These are phyloP conservation scores for Zalophus californianus DNA, from an alignment of 2,797 vertebrate genomes.

Conservation along the genomic window DNA sequence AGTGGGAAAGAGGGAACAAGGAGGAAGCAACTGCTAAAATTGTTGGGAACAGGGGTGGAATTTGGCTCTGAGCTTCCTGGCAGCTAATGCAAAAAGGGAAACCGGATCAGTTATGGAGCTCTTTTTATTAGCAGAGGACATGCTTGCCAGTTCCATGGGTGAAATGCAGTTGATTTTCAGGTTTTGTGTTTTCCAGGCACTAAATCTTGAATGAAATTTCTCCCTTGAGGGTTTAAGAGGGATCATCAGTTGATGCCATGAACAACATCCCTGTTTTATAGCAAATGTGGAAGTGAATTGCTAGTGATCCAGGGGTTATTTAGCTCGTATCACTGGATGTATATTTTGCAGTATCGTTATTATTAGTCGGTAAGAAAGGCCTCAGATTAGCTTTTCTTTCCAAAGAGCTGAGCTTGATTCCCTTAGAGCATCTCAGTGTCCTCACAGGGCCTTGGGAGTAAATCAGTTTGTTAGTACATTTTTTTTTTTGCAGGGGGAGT, in stretches of 20 bases:
- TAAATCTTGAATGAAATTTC: slow-evolving; percentile 64
- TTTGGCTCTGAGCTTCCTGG: slow-evolving; percentile 82
- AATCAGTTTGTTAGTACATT: neutral
- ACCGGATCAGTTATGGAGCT: slow-evolving; percentile 66
- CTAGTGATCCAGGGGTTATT: neutral
- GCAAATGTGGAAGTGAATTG: neutral
- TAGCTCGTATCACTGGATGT: neutral
- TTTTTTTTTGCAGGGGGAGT: neutral
- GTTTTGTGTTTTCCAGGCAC: slow-evolving; percentile 31
- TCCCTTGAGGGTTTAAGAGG: neutral
- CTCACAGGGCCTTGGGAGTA: neutral
- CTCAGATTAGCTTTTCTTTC: neutral
- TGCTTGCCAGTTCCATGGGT: neutral
- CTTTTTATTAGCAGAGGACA: slow-evolving; percentile 68
- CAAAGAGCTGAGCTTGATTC: neutral
- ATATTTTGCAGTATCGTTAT: neutral
- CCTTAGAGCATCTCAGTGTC: neutral
- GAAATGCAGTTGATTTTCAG: slow-evolving; percentile 51
- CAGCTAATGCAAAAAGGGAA: slow-evolving; percentile 75
- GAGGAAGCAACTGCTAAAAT: slow-evolving; percentile 43
- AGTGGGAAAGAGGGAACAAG: slow-evolving; percentile 18
- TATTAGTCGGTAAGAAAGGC: neutral
- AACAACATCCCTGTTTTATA: neutral
- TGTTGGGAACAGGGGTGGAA: slow-evolving; percentile 19
- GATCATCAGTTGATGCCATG: slow-evolving; percentile 11